Evolutionary conservation across 2,797 vertebrate species (phyloP).

Genomic region (Ceryle rudis): DNA sequence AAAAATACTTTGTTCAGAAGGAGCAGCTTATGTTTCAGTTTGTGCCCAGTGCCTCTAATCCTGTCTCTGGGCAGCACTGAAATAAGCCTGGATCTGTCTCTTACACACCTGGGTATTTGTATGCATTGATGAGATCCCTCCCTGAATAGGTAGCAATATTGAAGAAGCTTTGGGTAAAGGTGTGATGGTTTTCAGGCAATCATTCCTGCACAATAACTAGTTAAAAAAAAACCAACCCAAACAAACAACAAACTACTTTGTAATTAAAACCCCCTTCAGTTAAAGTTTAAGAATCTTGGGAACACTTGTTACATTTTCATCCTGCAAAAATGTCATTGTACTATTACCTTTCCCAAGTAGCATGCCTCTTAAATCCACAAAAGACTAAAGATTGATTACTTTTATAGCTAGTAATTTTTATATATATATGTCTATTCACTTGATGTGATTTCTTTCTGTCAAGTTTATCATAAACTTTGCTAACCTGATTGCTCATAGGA

Average conservation of each 20-base stretch:
- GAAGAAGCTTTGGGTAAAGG: neutral
- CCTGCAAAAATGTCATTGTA: neutral
- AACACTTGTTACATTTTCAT: neutral
- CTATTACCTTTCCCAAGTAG: neutral
- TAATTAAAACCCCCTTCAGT: neutral
- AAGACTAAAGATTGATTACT: neutral
- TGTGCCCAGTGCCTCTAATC: neutral
- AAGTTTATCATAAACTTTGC: neutral
- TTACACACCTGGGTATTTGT: neutral
- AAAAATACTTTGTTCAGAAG: neutral
- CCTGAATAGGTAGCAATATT: neutral
- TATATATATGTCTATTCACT: neutral
- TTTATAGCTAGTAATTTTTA: neutral
- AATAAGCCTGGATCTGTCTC: neutral
- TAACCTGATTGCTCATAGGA: neutral
- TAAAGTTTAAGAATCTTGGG: neutral
- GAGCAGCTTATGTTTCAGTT: neutral
- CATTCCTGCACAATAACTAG: neutral
- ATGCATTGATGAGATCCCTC: neutral
- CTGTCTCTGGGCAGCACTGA: neutral
- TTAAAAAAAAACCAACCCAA: too few species aligned
- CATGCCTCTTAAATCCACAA: neutral
- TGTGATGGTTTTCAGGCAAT: neutral
- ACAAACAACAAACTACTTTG: too few species aligned
- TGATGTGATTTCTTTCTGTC: neutral